phyloP scores from a whole-genome alignment of 2,888 invertebrate genomes.

The Anticlea derivata region DNA sequence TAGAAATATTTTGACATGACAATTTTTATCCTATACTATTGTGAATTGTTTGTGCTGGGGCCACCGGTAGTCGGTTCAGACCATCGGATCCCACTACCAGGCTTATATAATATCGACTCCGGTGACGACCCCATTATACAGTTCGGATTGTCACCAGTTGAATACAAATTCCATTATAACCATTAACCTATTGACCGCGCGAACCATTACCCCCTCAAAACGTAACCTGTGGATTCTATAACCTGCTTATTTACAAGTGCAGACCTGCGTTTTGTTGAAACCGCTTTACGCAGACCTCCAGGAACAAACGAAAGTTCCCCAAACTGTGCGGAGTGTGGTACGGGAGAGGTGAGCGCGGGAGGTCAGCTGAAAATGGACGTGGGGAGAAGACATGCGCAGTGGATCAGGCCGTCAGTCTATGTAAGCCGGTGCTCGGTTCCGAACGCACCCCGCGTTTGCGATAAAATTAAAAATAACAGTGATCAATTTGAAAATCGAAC shows the following conservation, averaged over 20 bases:
- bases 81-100: too few relatives aligned
- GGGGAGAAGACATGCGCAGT: slow-evolving; percentile 65
- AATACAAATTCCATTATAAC: not conserved
- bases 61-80: too few relatives aligned
- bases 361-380: slow-evolving; percentile 47
- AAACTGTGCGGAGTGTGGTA: slow-evolving; percentile 10
- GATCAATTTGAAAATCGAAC: slow-evolving; percentile 8
- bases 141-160: too few relatives aligned
- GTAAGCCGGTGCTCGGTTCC: slow-evolving; percentile 46
- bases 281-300: slow-evolving; percentile 46
- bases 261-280: slow-evolving; percentile 43
- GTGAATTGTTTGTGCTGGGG: too few relatives aligned
- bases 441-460: slow-evolving; percentile 47
- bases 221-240: slow-evolving; percentile 71
- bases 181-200: slow-evolving; percentile 16
- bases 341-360: slow-evolving; percentile 39
- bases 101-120: too few relatives aligned
- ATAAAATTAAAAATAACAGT: slow-evolving; percentile 7
- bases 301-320: slow-evolving; percentile 23
- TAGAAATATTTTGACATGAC: too few relatives aligned
- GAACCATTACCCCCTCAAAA: not conserved
- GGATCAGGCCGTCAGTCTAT: slow-evolving; percentile 52
- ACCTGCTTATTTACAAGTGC: slow-evolving; percentile 44
- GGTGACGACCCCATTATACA: too few relatives aligned
- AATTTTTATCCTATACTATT: too few relatives aligned